Evolutionary conservation across 2,113 vertebrate species (phyloP).

Genomic region (Chaetura pelagica): DNA sequence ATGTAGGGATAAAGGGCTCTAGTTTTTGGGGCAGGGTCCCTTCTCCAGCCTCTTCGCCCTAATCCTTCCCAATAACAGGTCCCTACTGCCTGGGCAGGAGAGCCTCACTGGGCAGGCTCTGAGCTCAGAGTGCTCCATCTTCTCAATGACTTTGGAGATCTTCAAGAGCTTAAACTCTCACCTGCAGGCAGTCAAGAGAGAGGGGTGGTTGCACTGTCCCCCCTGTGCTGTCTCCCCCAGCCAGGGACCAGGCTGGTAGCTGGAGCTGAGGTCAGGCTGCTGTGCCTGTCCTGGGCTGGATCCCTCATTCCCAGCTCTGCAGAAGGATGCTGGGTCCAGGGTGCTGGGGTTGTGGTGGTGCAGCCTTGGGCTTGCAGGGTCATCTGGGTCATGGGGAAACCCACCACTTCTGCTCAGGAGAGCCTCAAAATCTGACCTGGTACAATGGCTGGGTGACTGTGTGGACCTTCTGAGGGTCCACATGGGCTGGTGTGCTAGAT

Average conservation of each 20-base stretch:
- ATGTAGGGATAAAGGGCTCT: neutral
- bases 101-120: rapidly evolving
- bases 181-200: rapidly evolving
- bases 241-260: neutral
- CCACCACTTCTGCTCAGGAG: neutral
- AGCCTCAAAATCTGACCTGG: neutral
- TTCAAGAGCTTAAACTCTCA: neutral
- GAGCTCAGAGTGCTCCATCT: neutral
- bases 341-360: rapidly evolving
- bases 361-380: rapidly evolving
- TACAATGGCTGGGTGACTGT: neutral
- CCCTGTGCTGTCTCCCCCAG: rapidly evolving
- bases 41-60: neutral
- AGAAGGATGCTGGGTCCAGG: rapidly evolving
- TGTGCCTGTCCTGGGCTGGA: rapidly evolving
- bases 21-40: neutral
- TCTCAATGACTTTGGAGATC: neutral
- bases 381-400: rapidly evolving
- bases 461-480: neutral
- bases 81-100: neutral
- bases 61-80: neutral
- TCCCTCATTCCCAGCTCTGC: neutral
- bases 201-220: rapidly evolving
- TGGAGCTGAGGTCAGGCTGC: neutral
- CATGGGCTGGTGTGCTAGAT: neutral